These are phyloP conservation scores for Recurvirostra avosetta DNA, from an alignment of 2,113 vertebrate species.

Conservation along the genomic window DNA sequence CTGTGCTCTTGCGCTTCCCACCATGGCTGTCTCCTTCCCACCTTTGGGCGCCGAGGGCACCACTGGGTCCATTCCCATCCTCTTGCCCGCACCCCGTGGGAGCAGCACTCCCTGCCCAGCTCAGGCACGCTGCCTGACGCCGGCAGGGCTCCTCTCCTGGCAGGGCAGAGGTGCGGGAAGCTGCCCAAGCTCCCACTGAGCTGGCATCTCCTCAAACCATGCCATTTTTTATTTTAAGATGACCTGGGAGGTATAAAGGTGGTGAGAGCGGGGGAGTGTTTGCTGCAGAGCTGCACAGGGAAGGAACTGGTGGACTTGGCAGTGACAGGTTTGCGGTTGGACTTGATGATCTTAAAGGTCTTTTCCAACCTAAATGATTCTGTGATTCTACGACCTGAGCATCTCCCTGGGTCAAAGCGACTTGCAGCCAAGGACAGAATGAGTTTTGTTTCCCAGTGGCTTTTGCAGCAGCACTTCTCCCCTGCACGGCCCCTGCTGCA, in stretches of 20 bases:
- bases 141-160: background rate
- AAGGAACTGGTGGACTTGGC: background rate
- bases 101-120: background rate
- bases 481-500: background rate
- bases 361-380: background rate
- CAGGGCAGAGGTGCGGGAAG: background rate
- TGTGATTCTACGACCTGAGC: background rate
- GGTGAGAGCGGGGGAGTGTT: too few relatives aligned
- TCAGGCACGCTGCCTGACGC: background rate
- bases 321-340: background rate
- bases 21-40: background rate
- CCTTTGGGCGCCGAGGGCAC: background rate
- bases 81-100: background rate
- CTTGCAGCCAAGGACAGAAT: background rate
- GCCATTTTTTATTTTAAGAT: background rate
- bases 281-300: background rate
- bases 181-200: background rate
- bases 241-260: background rate
- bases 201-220: background rate
- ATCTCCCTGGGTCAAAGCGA: background rate
- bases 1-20: background rate
- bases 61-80: background rate
- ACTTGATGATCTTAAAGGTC: too few relatives aligned
- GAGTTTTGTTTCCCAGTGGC: background rate
- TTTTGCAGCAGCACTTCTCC: background rate